Evolutionary conservation across 2,113 vertebrate species (phyloP), one percentile per base, ranked within the genome.

Genomic region (Hemiprocne comata): DNA sequence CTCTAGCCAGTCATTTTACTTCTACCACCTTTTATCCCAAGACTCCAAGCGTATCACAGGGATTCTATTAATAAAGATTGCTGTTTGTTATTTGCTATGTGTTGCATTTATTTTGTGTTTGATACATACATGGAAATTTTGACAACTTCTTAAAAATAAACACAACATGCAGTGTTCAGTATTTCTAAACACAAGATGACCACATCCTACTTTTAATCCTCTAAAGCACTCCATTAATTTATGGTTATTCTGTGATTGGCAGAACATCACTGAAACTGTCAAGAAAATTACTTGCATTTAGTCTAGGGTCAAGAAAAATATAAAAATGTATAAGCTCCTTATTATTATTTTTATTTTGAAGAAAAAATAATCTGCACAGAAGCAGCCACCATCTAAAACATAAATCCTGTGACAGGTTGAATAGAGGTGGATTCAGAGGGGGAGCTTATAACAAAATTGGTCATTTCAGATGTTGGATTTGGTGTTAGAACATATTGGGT

Each of bases 251-350:
- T 79, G 3, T 79, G 34, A 50, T 38, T 31, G 8, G 4, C 62
- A 29, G 48, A 80, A 54, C 5, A 40, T 36, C 18, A 50, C 3
- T 51, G 31, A 74, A 78, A 62, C 9, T 61, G 19, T 11, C 4
- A 77, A 48, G 14, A 48, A 33, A 77, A 87, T 74, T 16, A 69
- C 6, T 40, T 77, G 18, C 17, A 8, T 60, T 86, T 57, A 38
- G 10, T 54, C 11, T 28, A 51, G 11, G 3, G 10, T 65, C 8
- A 66, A 38, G 11, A 7, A 7, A 44, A 40, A 40, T 15, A 38
- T 2, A 2, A 13, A 48, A 50, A 64, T 0, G 8, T 40, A 2
- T 28, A 34, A 54, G 18, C 26, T 66, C 29, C 5, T 6, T 62
- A 54, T 54, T 24, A 60, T 40, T 62, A 42, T 16, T n/a, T n/a